Base-by-base conservation (phyloP, 2,888 invertebrate species). In the Lamellibrachia satsuma region DNA sequence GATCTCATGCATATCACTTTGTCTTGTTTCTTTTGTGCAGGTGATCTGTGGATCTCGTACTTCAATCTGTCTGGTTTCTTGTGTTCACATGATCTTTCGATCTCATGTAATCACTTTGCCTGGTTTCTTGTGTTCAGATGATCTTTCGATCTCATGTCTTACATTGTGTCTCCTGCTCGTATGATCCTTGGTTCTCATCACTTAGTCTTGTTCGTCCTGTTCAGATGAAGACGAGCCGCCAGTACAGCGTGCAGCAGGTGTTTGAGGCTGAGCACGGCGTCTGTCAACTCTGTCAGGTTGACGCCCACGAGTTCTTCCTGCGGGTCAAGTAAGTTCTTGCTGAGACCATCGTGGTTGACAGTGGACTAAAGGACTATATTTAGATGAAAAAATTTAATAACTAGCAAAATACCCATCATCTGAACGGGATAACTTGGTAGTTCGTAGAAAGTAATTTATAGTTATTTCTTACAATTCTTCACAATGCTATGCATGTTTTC, bases 201-300 rank as follows among this genome's bases (percentile, higher is more conserved):
- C 39, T 39, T 39, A 0, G 39, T 39, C 39, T 39, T 39, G 39
- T 39, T 39, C 39, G 39, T 39, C 39, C 39, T 39, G 39, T 39
- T 39, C 93, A 96, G 96, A 95, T 95, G 92, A 94, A 95, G 91
- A 95, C 95, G 27, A 94, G 95, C 93, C 94, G 95, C 60, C 94
- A 94, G 39, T 96, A 96, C 92, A 94, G 95, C 55, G 93, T 95
- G 27, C 95, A 95, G 92, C 94, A 94, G 90, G 94, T 96, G 52
- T 96, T 94, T 93, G 95, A 95, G 91, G 93, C 94, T n/a, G 95
- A 96, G 93, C 95, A 95, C 92, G 96, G 96, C 0, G 92, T 95
- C 22, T 96, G 96, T 94, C 96, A 95, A 93, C 60, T 95, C 90
- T 96, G 96, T 93, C 91, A 94, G 0, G 94, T 95, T 93, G 95